Conservation (phyloP, 1,140 invertebrate genomes). For the Plutomurus gul region DNA sequence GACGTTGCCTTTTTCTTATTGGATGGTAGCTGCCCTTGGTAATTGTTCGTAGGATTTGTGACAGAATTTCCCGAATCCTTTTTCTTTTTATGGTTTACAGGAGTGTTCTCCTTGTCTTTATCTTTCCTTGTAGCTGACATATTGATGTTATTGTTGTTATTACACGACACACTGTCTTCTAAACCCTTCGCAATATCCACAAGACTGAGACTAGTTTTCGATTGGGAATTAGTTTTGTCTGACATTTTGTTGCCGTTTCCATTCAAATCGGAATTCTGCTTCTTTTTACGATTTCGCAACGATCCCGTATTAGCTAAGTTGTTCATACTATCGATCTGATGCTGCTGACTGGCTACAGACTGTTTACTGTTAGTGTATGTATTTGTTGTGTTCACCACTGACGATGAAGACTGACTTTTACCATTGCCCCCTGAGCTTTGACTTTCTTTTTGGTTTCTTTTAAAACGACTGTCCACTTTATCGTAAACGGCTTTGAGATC, state of each 20-base stretch:
- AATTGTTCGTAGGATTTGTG: not conserved
- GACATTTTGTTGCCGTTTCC: not conserved
- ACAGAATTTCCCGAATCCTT: conserved; percentile 5
- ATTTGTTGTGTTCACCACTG: not conserved
- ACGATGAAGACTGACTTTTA: not conserved
- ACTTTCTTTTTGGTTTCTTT: conserved; percentile 45
- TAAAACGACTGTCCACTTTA: conserved; percentile 53
- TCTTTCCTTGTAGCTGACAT: not conserved
- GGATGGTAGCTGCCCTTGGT: not conserved
- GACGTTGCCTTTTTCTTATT: not conserved
- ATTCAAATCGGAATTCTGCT: not conserved
- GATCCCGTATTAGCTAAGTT: not conserved
- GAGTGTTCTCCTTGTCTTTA: not conserved
- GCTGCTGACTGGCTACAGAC: not conserved
- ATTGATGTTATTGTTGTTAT: not conserved
- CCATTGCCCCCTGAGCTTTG: not conserved
- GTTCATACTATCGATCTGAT: not conserved
- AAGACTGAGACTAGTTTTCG: conserved; percentile 17
- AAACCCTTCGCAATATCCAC: not conserved
- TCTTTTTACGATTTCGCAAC: conserved; percentile 38
- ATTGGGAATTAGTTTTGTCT: not conserved
- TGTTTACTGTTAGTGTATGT: not conserved
- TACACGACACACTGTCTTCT: not conserved
- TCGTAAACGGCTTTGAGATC: conserved; percentile 54
- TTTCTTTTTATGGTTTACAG: conserved; percentile 15